Percentiles rank a stretch among this genome's conserved stretches.
phyloP scores from a whole-genome alignment of 2,888 invertebrate genomes.

The Nebria salina region DNA sequence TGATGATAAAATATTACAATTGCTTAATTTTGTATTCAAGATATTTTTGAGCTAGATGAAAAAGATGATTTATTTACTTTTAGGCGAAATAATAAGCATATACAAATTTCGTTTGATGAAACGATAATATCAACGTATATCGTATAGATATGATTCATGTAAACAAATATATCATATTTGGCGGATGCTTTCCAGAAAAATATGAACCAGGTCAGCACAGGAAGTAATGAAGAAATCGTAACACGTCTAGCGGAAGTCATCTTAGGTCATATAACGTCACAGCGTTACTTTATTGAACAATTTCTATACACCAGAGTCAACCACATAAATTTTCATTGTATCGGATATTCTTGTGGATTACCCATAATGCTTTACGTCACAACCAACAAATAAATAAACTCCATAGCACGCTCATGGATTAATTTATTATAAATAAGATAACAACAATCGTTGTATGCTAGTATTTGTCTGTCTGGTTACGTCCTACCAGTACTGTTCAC shows the following conservation, averaged over 20 bases:
- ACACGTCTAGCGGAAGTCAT: conserved; percentile 22
- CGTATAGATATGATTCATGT: not conserved
- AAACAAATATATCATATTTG: not conserved
- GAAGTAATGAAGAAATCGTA: conserved; percentile 22
- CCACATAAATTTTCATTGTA: conserved; percentile 23
- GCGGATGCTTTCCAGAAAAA: not conserved
- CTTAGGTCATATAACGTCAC: not conserved
- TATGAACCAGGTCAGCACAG: conserved; percentile 10
- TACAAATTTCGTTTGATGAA: too few species aligned
- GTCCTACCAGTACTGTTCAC: not conserved
- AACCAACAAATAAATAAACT: conserved; percentile 16
- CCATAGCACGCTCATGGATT: not conserved
- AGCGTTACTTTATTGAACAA: conserved; percentile 23
- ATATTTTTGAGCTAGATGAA: too few species aligned
- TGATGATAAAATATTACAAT: too few species aligned
- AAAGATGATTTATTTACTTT: too few species aligned
- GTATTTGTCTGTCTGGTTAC: not conserved
- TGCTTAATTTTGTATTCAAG: too few species aligned
- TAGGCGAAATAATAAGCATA: too few species aligned
- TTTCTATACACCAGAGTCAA: conserved; percentile 17
- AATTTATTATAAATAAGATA: conserved; percentile 16
- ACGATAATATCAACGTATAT: not conserved
- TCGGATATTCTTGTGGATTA: conserved; percentile 27
- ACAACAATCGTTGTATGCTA: conserved; percentile 10
- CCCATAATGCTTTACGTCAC: conserved; percentile 19